Conservation (phyloP, 92 coral and sea anemone species). For the Palythoa grandiflora region DNA sequence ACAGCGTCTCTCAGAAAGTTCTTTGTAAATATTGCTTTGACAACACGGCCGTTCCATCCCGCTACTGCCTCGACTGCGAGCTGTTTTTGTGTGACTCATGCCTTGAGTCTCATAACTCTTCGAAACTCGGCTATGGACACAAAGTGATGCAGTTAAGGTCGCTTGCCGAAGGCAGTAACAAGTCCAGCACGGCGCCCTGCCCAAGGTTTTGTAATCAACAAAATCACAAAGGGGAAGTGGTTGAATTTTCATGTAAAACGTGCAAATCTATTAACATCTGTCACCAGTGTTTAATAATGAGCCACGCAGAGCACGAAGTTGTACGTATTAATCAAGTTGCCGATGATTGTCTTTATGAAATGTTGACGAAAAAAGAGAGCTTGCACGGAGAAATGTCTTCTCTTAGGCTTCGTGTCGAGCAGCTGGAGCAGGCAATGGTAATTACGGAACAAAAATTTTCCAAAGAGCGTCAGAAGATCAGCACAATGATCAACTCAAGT, state of each 20-base stretch:
- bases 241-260: constrained; percentile 19
- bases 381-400: constrained; percentile 15
- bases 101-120: constrained; percentile 33
- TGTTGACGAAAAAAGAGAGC: constrained; percentile 33
- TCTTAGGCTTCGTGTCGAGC: constrained; percentile 26
- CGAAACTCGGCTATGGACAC: constrained; percentile 22
- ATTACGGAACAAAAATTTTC: constrained; percentile 40
- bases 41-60: neutral
- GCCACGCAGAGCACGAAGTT: constrained; percentile 16
- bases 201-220: neutral
- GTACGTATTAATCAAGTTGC: constrained; percentile 17
- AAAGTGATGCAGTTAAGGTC: neutral
- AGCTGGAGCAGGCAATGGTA: constrained; percentile 28
- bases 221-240: constrained; percentile 10
- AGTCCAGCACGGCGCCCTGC: neutral
- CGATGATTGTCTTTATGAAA: constrained; percentile 15
- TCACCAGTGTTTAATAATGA: constrained; percentile 28
- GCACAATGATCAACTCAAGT: constrained; percentile 9
- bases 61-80: constrained; percentile 43
- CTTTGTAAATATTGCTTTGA: constrained; percentile 38
- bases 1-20: constrained; percentile 4
- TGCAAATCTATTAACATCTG: constrained; percentile 14
- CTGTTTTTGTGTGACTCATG: constrained; percentile 36
- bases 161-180: constrained; percentile 8
- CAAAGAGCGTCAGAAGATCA: constrained; percentile 33